phyloP scores from a whole-genome alignment of 2,888 invertebrate genomes.

The Diabrotica balteata region DNA sequence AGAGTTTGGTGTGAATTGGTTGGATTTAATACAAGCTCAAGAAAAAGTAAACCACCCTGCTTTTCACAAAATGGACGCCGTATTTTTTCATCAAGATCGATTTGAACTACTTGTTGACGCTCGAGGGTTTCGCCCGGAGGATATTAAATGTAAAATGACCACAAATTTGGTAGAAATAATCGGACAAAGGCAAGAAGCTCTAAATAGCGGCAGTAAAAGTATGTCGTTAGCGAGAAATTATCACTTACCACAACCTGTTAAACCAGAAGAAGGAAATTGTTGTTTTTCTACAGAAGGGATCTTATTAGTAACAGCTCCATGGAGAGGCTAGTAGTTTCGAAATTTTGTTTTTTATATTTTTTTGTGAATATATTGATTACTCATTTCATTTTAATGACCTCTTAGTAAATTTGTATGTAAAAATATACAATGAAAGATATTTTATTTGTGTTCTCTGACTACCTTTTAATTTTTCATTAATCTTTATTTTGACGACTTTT shows the following conservation, averaged over 20 bases:
- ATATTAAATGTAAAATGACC: conserved; percentile 45
- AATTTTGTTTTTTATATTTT: no score
- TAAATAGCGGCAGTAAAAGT: conserved; percentile 19
- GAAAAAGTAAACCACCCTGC: neutral
- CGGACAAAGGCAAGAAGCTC: conserved; percentile 28
- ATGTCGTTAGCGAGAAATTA: conserved; percentile 44
- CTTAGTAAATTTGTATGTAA: no score
- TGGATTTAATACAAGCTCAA: conserved; percentile 14
- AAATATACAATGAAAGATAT: no score
- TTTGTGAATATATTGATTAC: no score
- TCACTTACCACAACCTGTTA: conserved; percentile 42
- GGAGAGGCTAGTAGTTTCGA: conserved; percentile 27
- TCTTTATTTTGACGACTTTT: no score
- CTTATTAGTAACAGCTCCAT: conserved; percentile 47
- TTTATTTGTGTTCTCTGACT: no score
- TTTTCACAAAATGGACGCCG: conserved; percentile 32
- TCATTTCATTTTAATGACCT: no score
- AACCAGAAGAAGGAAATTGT: conserved; percentile 44
- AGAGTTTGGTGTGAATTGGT: conserved; percentile 27
- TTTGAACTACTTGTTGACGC: conserved; percentile 44
- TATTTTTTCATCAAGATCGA: conserved; percentile 36
- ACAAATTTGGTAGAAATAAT: conserved; percentile 40
- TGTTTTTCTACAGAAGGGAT: conserved; percentile 46
- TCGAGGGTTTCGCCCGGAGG: conserved; percentile 45
- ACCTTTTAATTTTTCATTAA: no score